Evolutionary conservation across 2,888 invertebrate genomes (phyloP).

Genomic region (Sceliomorpha sp.): DNA sequence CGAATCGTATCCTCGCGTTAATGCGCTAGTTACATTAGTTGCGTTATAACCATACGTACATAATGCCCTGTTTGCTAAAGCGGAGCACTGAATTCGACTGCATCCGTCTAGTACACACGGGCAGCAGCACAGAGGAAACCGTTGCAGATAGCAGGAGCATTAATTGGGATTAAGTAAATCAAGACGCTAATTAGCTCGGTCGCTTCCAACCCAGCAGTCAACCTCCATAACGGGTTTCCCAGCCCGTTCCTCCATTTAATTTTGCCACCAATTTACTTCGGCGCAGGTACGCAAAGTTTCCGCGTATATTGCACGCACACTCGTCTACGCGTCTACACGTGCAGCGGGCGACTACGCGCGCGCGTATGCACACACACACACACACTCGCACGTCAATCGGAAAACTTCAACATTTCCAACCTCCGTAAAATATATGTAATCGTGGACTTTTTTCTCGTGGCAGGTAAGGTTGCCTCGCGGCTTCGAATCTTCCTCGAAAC

Average conservation of each 20-base stretch:
- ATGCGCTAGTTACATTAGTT: constrained; percentile 48
- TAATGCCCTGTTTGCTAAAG: constrained; percentile 77
- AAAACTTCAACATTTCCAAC: too few relatives aligned
- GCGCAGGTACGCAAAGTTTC: constrained; percentile 18
- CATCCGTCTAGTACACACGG: constrained; percentile 55
- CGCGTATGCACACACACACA: too few relatives aligned
- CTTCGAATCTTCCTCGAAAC: too few relatives aligned
- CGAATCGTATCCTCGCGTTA: constrained; percentile 43
- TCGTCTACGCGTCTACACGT: neutral
- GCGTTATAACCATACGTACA: constrained; percentile 71
- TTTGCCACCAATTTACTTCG: constrained; percentile 62
- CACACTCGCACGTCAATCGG: too few relatives aligned
- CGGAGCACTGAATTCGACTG: constrained; percentile 65
- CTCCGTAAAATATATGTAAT: too few relatives aligned
- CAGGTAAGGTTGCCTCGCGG: too few relatives aligned
- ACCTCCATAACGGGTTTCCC: constrained; percentile 49
- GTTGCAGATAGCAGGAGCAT: constrained; percentile 71
- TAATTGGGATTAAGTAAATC: constrained; percentile 81
- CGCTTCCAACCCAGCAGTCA: constrained; percentile 57
- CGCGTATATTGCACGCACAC: neutral
- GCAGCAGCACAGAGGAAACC: constrained; percentile 43
- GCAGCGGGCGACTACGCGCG: too few relatives aligned
- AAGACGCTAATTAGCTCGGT: constrained; percentile 80
- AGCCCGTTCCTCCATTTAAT: constrained; percentile 57
- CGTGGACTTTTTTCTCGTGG: too few relatives aligned